phyloP scores from a whole-genome alignment of 2,797 vertebrate genomes.

The Malurus leucopterus region DNA sequence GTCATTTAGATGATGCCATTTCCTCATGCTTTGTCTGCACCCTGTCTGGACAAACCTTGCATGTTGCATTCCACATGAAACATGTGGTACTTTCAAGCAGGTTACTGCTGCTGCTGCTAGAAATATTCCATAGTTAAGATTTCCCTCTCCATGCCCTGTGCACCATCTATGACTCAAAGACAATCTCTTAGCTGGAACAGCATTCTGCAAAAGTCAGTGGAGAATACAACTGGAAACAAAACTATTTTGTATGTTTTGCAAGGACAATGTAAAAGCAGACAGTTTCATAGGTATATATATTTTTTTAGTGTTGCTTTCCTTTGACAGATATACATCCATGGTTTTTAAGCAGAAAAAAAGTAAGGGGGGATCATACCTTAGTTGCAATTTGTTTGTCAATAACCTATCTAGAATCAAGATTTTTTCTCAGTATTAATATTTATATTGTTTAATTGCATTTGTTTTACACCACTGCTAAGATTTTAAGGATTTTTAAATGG shows the following conservation, averaged over 20 bases:
- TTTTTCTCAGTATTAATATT: neutral
- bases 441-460: neutral
- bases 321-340: neutral
- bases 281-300: neutral
- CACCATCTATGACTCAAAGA: constrained; percentile 2
- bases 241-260: neutral
- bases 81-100: neutral
- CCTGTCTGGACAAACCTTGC: neutral
- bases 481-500: neutral
- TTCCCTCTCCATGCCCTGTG: neutral
- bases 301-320: neutral
- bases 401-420: neutral
- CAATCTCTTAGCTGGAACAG: neutral
- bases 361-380: fast-evolving
- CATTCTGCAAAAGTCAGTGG: neutral
- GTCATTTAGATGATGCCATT: neutral
- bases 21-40: neutral
- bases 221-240: neutral
- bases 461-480: neutral
- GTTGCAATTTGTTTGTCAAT: neutral
- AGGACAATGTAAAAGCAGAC: neutral
- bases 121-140: neutral
- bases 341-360: neutral
- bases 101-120: neutral
- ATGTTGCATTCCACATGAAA: neutral